Conservation (phyloP, 1,140 invertebrate genomes). For the Bombus ignitus region DNA sequence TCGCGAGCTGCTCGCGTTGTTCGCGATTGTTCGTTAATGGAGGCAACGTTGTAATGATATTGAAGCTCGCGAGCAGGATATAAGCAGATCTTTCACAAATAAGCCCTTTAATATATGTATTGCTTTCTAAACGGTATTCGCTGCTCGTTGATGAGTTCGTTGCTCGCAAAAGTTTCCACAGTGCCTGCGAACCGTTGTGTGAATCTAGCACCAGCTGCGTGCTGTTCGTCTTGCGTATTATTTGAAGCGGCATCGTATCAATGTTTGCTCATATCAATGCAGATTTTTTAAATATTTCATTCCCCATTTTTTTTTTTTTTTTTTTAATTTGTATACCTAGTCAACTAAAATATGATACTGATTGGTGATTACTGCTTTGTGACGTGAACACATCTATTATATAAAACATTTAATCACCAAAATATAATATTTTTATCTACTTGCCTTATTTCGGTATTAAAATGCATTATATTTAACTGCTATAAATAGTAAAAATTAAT, state of each 20-base stretch:
- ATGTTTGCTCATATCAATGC: no score
- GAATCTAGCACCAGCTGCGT: neutral
- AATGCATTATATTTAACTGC: no score
- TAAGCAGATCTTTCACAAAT: neutral
- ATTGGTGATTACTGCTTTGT: neutral
- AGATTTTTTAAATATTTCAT: neutral
- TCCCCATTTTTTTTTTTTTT: neutral
- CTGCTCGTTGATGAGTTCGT: neutral
- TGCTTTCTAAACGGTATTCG: neutral
- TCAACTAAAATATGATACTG: neutral
- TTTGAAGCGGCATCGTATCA: neutral
- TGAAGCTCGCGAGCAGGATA: neutral
- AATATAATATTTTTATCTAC: neutral
- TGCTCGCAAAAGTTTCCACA: neutral
- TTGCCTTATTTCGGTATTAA: neutral
- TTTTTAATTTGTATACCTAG: neutral
- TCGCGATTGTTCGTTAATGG: neutral
- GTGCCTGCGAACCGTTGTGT: neutral
- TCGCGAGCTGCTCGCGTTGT: no score
- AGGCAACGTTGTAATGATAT: no score
- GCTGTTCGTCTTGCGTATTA: neutral
- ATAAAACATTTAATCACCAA: neutral
- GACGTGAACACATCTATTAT: neutral
- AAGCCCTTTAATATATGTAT: neutral
- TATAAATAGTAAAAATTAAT: neutral